These are phyloP conservation scores for Dermochelys coriacea DNA, from an alignment of 2,797 vertebrate species.

Conservation along the genomic window DNA sequence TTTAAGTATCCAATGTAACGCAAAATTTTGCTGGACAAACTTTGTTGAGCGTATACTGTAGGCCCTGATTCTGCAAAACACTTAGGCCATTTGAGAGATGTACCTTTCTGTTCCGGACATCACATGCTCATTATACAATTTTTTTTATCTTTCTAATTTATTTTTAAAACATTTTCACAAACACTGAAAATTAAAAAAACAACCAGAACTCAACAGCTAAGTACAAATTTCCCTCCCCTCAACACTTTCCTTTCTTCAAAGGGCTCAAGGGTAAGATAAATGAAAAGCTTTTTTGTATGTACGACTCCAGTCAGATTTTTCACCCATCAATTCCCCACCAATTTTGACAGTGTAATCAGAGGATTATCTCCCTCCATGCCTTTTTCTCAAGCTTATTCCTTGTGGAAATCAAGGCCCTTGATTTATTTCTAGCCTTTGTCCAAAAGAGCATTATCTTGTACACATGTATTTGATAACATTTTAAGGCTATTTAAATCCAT, in stretches of 20 bases:
- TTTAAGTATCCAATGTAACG: background rate
- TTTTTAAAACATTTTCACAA: background rate
- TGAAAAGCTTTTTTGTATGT: background rate
- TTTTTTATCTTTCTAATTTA: background rate
- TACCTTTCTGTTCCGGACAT: background rate
- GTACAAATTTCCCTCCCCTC: background rate
- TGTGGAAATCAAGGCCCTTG: background rate
- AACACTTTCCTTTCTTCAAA: background rate
- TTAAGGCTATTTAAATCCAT: slow-evolving; percentile 17
- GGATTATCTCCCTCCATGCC: slow-evolving; percentile 17
- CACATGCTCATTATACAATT: background rate
- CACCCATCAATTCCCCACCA: slow-evolving; percentile 2
- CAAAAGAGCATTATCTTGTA: background rate
- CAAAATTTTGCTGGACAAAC: background rate
- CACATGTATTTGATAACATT: background rate
- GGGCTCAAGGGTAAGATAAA: background rate
- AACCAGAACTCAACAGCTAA: background rate
- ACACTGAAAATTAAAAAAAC: background rate
- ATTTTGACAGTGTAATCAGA: background rate
- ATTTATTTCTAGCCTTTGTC: slow-evolving; percentile 41
- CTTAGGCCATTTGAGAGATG: background rate
- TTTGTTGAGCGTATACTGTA: background rate
- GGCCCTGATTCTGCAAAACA: background rate
- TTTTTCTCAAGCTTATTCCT: slow-evolving; percentile 7
- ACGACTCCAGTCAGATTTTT: background rate